Percentiles rank a stretch among this genome's conserved stretches.
Conservation (phyloP, 2,113 vertebrate genomes). For the Thamnophis sirtalis region DNA sequence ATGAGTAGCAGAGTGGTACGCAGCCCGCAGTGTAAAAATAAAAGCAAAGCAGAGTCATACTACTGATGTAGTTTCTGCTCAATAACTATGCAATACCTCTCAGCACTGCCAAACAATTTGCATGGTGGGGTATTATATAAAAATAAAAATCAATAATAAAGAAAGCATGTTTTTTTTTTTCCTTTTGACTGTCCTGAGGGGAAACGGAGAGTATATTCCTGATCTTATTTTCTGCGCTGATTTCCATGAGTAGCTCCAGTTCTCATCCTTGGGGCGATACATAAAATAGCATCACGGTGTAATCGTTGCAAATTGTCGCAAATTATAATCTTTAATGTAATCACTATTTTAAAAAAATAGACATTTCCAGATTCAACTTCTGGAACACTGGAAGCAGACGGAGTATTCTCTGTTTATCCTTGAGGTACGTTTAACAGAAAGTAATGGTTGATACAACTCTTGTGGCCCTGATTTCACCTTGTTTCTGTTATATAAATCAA, state of each 20-base stretch:
- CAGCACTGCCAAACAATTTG: not conserved
- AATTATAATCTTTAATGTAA: not conserved
- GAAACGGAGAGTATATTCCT: not conserved
- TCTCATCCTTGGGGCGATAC: not conserved
- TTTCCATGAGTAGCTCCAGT: not conserved
- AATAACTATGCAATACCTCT: not conserved
- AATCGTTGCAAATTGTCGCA: not conserved
- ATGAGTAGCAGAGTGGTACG: not conserved
- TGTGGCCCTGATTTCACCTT: not conserved
- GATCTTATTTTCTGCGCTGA: not conserved
- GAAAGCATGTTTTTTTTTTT: not conserved
- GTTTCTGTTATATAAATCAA: not conserved
- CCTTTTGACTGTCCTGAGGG: not conserved
- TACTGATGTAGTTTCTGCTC: not conserved
- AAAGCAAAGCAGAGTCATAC: not conserved
- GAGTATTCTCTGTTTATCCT: not conserved
- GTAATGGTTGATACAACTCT: not conserved
- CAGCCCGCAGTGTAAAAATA: not conserved
- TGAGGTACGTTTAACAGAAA: not conserved
- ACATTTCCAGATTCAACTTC: not conserved
- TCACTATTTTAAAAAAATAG: not conserved
- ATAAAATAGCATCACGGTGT: not conserved
- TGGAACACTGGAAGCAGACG: not conserved
- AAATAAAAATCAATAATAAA: not conserved
- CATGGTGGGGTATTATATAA: not conserved